A percentile compares a stretch with the other conserved stretches of the same genome.
phyloP scores from a whole-genome alignment of 2,888 invertebrate genomes.

The Philhelius pedissequus region DNA sequence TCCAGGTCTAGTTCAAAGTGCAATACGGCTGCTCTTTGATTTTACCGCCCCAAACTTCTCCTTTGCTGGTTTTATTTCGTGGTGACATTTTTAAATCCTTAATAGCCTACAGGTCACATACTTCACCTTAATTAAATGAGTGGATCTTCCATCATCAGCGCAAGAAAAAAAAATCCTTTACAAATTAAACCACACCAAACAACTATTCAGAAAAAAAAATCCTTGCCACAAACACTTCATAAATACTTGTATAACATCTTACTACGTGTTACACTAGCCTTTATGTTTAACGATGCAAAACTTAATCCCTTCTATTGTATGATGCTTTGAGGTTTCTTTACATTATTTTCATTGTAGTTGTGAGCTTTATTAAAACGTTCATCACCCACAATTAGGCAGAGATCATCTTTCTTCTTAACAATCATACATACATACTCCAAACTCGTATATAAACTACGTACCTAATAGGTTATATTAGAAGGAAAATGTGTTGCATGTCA shows the following conservation, averaged over 20 bases:
- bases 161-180: background rate
- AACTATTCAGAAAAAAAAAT: background rate
- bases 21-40: too few species aligned
- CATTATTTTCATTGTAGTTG: background rate
- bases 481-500: conserved; percentile 34
- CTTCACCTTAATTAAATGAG: background rate
- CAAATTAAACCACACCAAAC: background rate
- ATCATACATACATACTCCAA: background rate
- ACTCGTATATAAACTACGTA: too few species aligned
- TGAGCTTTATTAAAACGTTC: conserved; percentile 29
- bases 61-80: background rate
- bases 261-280: background rate
- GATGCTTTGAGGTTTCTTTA: conserved; percentile 9
- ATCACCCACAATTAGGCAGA: conserved; percentile 41
- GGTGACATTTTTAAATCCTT: background rate
- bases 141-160: background rate
- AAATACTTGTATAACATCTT: background rate
- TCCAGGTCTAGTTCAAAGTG: too few species aligned
- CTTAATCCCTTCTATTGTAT: conserved; percentile 3
- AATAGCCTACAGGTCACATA: background rate
- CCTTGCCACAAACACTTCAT: background rate
- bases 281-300: background rate
- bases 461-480: conserved; percentile 18
- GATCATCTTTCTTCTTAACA: conserved; percentile 22
- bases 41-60: too few species aligned